A percentile compares a stretch with the other conserved stretches of the same genome.
Evolutionary conservation across 2,888 invertebrate genomes (phyloP).

Genomic region (Antheraea yamamai): DNA sequence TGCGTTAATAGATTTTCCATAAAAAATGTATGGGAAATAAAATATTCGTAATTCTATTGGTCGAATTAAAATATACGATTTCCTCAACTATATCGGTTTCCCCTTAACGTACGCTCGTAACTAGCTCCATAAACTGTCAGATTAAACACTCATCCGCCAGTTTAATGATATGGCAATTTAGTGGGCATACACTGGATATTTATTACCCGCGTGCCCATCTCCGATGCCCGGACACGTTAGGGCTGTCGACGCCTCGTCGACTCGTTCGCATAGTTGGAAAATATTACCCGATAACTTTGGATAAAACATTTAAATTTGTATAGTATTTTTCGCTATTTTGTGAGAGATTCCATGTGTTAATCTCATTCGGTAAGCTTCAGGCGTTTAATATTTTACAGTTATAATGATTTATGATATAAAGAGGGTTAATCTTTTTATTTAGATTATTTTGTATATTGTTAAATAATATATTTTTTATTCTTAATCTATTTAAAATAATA

Average conservation of each 20-base stretch:
- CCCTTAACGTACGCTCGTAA: slow-evolving; percentile 17
- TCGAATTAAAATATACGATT: neutral
- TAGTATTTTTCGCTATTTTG: neutral
- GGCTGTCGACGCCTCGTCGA: neutral
- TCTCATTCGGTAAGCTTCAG: neutral
- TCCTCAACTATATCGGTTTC: slow-evolving; percentile 1
- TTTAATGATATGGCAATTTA: slow-evolving; percentile 49
- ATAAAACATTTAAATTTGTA: neutral
- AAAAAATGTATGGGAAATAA: neutral
- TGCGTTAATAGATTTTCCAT: no score
- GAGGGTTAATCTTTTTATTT: no score
- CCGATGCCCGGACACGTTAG: slow-evolving; percentile 26
- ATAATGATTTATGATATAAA: neutral
- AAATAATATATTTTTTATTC: no score
- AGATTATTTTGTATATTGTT: no score
- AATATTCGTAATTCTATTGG: neutral
- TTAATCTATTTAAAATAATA: neutral
- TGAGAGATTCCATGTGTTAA: neutral
- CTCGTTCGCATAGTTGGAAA: slow-evolving; percentile 1
- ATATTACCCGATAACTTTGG: neutral
- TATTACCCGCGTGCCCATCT: slow-evolving; percentile 34
- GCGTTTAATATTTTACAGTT: neutral
- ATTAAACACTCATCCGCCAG: slow-evolving; percentile 46
- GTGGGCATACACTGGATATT: slow-evolving; percentile 46
- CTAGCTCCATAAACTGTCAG: slow-evolving; percentile 39